Percentiles rank a stretch among this genome's conserved stretches.
Evolutionary conservation across 2,113 vertebrate species (phyloP).

Genomic region (cattle (Bos taurus)): ARS-UCD2.0 NC_037343.1:46451501-46452000

Average conservation of each 20-base stretch:
- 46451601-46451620: background rate
- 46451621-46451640: background rate
- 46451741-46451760: background rate
- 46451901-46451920: slow-evolving; percentile 11
- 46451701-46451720: background rate
- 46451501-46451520: background rate
- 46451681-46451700: background rate
- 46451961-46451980: background rate
- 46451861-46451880: slow-evolving; percentile 44
- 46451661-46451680: background rate
- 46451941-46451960: slow-evolving; percentile 39
- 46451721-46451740: background rate
- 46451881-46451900: slow-evolving; percentile 45
- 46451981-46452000: slow-evolving; percentile 24
- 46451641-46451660: too few species aligned
- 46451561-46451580: background rate
- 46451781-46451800: background rate
- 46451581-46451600: background rate
- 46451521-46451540: background rate
- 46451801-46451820: background rate
- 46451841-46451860: slow-evolving; percentile 26
- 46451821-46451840: slow-evolving; percentile 58
- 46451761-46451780: background rate
- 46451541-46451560: background rate
- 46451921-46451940: slow-evolving; percentile 23